Conservation (phyloP, 2,797 vertebrate species). For the Tympanoctomys barrerae region DNA sequence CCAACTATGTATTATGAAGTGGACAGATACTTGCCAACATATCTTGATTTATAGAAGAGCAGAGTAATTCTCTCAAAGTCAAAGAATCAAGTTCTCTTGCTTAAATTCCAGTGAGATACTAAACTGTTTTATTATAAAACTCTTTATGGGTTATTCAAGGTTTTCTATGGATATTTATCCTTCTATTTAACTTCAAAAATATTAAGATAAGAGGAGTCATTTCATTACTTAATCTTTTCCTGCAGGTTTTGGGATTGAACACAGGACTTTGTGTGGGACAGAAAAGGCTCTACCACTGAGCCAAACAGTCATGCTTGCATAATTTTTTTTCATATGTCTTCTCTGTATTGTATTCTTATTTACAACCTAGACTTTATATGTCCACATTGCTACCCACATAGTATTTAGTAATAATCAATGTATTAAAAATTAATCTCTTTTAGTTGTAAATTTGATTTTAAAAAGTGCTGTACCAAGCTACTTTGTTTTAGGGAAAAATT, state of each 20-base stretch:
- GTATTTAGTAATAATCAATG: not conserved
- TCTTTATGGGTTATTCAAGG: not conserved
- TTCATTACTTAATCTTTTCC: not conserved
- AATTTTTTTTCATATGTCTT: conserved; percentile 5
- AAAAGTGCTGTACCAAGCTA: not conserved
- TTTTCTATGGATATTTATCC: conserved; percentile 14
- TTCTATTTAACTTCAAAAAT: conserved; percentile 42
- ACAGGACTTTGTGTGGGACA: not conserved
- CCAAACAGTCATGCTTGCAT: not conserved
- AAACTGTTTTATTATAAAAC: conserved; percentile 49
- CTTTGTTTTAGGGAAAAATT: not conserved
- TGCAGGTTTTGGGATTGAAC: not conserved
- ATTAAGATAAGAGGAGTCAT: not conserved
- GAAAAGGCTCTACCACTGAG: not conserved
- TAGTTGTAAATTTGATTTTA: conserved; percentile 8
- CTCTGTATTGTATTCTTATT: not conserved
- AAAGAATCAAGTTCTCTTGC: conserved; percentile 3
- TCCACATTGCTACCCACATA: not conserved
- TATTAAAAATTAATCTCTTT: not conserved
- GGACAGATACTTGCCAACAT: not conserved
- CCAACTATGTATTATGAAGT: not conserved
- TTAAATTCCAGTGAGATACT: conserved; percentile 32
- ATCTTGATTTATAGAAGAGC: not conserved
- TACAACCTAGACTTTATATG: not conserved
- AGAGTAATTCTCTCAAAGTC: not conserved